Base-by-base conservation (phyloP, 64 coral and sea anemone genomes). In the Stylophora pistillata region DNA sequence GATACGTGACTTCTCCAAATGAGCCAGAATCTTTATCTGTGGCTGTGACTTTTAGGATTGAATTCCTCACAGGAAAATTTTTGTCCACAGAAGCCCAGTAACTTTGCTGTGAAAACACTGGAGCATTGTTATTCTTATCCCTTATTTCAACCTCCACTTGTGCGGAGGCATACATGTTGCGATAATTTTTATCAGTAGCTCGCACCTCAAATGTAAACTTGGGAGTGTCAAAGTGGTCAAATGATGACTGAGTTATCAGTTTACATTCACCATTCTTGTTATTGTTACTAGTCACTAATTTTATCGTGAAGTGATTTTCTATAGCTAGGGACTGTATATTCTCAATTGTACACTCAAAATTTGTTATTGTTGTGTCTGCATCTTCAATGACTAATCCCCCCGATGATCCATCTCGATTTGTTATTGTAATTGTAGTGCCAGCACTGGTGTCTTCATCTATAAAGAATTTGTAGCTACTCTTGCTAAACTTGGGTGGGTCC, bases 111-210 rank as follows among this genome's bases (percentile, higher is more conserved):
- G 88, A 93, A 91, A 96, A 96, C n/a, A 18, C 69, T 14, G 95
- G 95, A 15, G 0, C 1, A 59, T 96, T 82, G 72, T 83, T 69
- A 78, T 96, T 96, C 15, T 73, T 83, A 65, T 96, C 95, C 28
- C 61, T 21, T 55, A 96, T 85, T 1, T 47, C 53, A 9, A 96
- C 53, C 15, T 62, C 77, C 13, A 96, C 87, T 72, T 52, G 12
- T 30, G 95, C 82, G 23, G 87, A 93, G 27, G 95, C 95, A 87
- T 76, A 96, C 91, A 96, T 93, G 56, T 96, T 54, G 30, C 62
- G 53, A 34, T 93, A 93, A 32, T 56, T 89, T 21, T 58, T 68
- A 88, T 96, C 95, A 31, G 91, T 96, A 5, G 95, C 95, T 57
- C 91, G 91, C 15, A 96, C 95, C 53, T 96, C 81, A 73, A 96